Evolutionary conservation across 2,797 vertebrate species (phyloP).

Genomic region (Cyclura pinguis): DNA sequence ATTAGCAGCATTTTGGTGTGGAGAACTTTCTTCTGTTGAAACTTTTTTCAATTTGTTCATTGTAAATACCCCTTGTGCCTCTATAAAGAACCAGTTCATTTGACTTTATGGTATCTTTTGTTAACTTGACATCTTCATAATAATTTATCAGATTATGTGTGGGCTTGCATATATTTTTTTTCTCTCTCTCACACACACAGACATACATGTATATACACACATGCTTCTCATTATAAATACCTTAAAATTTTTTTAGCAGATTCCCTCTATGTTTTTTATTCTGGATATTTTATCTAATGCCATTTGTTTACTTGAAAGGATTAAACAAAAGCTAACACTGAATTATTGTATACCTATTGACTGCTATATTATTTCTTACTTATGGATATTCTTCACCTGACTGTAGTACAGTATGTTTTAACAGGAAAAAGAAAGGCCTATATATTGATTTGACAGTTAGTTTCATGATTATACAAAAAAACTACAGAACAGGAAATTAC

Average conservation of each 20-base stretch:
- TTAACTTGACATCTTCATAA: conserved; percentile 9
- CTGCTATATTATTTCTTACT: conserved; percentile 18
- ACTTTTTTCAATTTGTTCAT: background rate
- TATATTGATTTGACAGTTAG: background rate
- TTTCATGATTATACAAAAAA: conserved; percentile 14
- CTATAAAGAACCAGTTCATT: background rate
- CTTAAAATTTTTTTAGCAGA: background rate
- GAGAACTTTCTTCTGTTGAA: background rate
- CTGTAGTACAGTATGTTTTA: background rate
- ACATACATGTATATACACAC: no score
- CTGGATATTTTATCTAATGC: background rate
- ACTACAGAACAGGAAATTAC: background rate
- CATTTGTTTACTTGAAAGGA: conserved; percentile 4
- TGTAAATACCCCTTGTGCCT: background rate
- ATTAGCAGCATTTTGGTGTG: background rate
- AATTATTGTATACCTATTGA: background rate
- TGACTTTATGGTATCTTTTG: background rate
- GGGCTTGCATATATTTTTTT: background rate
- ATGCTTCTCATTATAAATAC: background rate
- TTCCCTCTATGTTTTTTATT: background rate
- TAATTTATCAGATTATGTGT: background rate
- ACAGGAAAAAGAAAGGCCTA: background rate
- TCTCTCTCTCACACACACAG: no score
- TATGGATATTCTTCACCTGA: background rate
- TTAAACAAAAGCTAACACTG: background rate